A percentile compares a stretch with the other conserved stretches of the same genome.
Conservation (phyloP, 2,888 invertebrate genomes). For the Emmelina monodactyla region DNA sequence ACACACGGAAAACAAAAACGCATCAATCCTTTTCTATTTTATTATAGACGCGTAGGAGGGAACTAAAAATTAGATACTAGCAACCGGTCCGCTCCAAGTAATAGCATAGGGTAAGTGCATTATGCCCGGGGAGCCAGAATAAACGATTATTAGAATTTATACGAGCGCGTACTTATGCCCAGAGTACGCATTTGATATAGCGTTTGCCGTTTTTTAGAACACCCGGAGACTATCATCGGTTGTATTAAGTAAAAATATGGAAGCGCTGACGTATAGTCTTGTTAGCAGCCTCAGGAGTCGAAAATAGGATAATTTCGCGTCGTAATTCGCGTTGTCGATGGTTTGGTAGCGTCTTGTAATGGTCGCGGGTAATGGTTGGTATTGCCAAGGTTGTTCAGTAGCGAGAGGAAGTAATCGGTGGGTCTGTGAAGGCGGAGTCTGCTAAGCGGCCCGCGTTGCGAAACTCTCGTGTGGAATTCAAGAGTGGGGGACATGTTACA, state of each 20-base stretch:
- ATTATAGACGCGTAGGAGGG: slow-evolving; percentile 61
- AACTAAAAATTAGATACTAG: slow-evolving; percentile 52
- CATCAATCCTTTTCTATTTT: too few species aligned
- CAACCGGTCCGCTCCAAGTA: slow-evolving; percentile 49
- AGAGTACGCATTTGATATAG: slow-evolving; percentile 35
- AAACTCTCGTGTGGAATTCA: slow-evolving; percentile 36
- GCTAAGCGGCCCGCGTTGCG: slow-evolving; percentile 28
- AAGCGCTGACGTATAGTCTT: slow-evolving; percentile 19
- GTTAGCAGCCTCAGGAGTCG: slow-evolving; percentile 37
- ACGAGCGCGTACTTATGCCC: slow-evolving; percentile 23
- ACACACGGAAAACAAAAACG: too few species aligned
- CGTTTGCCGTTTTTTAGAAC: slow-evolving; percentile 42
- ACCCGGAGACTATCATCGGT: slow-evolving; percentile 40
- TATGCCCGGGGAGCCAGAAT: slow-evolving; percentile 49
- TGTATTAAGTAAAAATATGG: slow-evolving; percentile 30
- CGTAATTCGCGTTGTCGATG: slow-evolving; percentile 55
- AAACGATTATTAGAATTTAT: slow-evolving; percentile 58
- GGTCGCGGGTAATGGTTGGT: slow-evolving; percentile 37
- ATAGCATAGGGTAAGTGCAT: slow-evolving; percentile 55
- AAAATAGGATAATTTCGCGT: slow-evolving; percentile 47
- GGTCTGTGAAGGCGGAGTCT: slow-evolving; percentile 49
- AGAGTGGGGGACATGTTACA: slow-evolving; percentile 40
- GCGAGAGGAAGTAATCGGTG: slow-evolving; percentile 52
- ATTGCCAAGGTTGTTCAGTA: slow-evolving; percentile 59
- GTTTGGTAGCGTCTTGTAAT: slow-evolving; percentile 50